Evolutionary conservation across 1,140 invertebrate species (phyloP), one percentile per base, ranked within the genome.

Genomic region (Zaprionus kolodkinae): DNA sequence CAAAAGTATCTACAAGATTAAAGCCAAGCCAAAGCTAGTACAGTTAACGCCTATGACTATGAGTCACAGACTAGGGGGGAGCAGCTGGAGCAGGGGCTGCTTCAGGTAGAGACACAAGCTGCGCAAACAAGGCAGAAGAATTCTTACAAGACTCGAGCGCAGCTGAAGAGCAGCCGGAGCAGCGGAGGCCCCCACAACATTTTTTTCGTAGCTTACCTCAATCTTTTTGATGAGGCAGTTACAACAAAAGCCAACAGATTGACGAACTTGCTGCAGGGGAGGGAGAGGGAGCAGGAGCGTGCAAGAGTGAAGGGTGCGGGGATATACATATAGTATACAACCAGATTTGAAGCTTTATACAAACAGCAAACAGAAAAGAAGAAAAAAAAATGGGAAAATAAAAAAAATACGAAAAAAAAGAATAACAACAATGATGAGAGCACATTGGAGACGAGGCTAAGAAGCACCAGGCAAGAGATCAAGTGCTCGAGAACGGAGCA

Each of bases 321-420:
- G 21, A 21, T 21, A 21, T 21, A 35, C 69, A 35, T 72, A 74
- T 83, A 7, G 40, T 45, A 78, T 88, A 89, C 78, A 89, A 89
- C 81, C 85, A 85, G 85, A 89, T 89, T 89, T 89, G 74, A 89
- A 89, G 85, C 85, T 89, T 89, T 89, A 70, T 89, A 89, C 81
- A 89, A 89, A 89, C 78, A 86, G 73, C 77, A 78, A 78, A 73
- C 59, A 77, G 52, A 56, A 25, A 11, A 48, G 9, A 48, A 70
- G 48, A 55, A 60, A 9, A 33, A 72, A 72, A 62, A 15, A 52
- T 62, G 30, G 36, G 35, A 45, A 50, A 30, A 30, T 30, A 68
- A 10, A 59, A 40, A 65, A 21, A 21, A 65, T 59, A 56, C 30
- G 27, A 30, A 63, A 54, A 63, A 54, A 45, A 48, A 70, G 48